Evolutionary conservation across 2,113 vertebrate genomes (phyloP), one percentile per base, ranked within the genome.

Genomic region (Lepidothrix coronata): DNA sequence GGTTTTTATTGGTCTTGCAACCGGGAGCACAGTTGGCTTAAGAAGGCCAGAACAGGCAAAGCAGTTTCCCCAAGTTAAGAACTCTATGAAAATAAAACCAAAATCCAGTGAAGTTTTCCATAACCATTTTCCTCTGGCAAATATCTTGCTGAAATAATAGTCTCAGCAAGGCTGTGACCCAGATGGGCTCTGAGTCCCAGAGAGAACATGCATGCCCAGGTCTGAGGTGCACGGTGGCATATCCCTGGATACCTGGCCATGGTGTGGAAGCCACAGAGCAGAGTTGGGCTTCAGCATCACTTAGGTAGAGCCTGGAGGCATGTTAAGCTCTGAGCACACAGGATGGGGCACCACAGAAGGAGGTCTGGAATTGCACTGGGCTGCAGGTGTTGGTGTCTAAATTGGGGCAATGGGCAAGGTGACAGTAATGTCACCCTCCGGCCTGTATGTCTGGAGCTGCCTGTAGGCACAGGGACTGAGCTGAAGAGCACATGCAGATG

Each of bases 161-260:
- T 41, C 55, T n/a, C 43, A 52, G 33, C 35, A 77, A 72, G 33
- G 35, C 23, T 65, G 41, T 37, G 37, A 58, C 12, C 19, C 39
- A 39, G 44, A 22, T 44, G 48, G 76, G 41, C 39, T 87, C 58
- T 39, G 73, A 87, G 48, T 33, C 27, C 48, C 37, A 67, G 77
- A 59, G 78, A 71, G 48, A 12, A 33, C 1, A 1, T 21, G 4
- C 0, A 0, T 43, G 39, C 19, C 57, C 16, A 12, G 6, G 2
- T 2, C 31, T 27, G 43, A 30, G 14, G 33, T 28, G 12, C 14
- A 9, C 6, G 24, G 35, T 48, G 48, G 41, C 33, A 52, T 5
- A 24, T 2, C 35, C 84, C 30, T 21, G 58, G 33, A 24, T 70
- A 35, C 49, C 27, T 70, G 62, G 48, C 30, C 1, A 0, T 57